Evolutionary conservation across 23 tunicate genomes (phyloP).

Genomic region (Clavelina lepadiformis): DNA sequence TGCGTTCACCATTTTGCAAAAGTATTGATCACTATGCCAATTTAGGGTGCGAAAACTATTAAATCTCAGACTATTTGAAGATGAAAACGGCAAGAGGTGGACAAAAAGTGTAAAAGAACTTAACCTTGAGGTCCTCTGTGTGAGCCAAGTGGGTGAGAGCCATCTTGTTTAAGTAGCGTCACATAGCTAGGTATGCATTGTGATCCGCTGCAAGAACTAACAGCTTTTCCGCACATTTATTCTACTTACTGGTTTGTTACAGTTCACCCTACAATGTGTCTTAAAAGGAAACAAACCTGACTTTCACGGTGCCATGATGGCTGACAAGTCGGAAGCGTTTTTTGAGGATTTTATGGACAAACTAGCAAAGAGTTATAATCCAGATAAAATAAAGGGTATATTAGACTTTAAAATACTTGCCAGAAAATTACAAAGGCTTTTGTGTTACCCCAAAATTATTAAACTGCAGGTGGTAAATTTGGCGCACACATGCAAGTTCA

Average conservation of each 20-base stretch:
- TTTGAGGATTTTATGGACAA: slow-evolving; percentile 47
- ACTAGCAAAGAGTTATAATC: slow-evolving; percentile 49
- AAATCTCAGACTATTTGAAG: slow-evolving; percentile 75
- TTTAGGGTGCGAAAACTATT: slow-evolving; percentile 74
- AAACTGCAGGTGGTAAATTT: slow-evolving; percentile 66
- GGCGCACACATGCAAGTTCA: slow-evolving; percentile 96
- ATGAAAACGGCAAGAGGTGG: slow-evolving; percentile 84
- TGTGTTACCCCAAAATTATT: background rate
- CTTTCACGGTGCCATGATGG: slow-evolving; percentile 87
- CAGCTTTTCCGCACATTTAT: too few relatives aligned
- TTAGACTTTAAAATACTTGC: too few relatives aligned
- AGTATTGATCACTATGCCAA: background rate
- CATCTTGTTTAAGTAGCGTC: background rate
- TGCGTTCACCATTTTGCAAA: too few relatives aligned
- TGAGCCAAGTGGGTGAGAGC: slow-evolving; percentile 61
- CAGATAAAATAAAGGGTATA: slow-evolving; percentile 65
- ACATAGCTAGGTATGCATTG: background rate
- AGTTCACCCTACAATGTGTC: slow-evolving; percentile 84
- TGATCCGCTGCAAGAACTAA: too few relatives aligned
- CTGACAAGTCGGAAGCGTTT: slow-evolving; percentile 69
- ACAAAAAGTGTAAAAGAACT: slow-evolving; percentile 66
- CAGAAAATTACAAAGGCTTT: too few relatives aligned
- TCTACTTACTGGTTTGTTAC: slow-evolving; percentile 5
- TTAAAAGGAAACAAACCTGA: slow-evolving; percentile 98
- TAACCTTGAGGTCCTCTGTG: slow-evolving; percentile 78